Base-by-base conservation (phyloP, 1,140 invertebrate genomes). In the Chironomus striatipennis region DNA sequence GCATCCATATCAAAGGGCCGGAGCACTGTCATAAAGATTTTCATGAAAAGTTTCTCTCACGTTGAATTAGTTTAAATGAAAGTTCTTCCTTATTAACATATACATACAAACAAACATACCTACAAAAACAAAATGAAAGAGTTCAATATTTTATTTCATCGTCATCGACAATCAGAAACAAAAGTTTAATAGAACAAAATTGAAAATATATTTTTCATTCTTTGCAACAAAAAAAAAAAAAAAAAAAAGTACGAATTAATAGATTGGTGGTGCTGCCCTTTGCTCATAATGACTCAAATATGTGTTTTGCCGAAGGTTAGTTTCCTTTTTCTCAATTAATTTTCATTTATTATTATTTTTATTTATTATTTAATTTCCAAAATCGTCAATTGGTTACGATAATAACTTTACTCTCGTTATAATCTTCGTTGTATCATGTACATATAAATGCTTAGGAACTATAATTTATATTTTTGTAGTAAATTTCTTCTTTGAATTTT, bases 1-100 rank as follows among this genome's bases (percentile, higher is more conserved):
- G 85, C 93, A 95, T 89, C 93, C 93, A 85, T 95, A 95, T 88
- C 92, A 94, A 89, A 93, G 93, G 87, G 91, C 92, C 82, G 92
- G 90, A 84, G 90, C 91, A 85, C 88, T 90, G 83, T 90, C 89
- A 84, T 90, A 87, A 88, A 74, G 73, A 43, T 74, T 34, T 72
- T 70, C 65, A 21, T 21, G 17, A 67, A 70, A 70, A 70, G 10
- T 18, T 21, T 70, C 7, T 70, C 17, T 15, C 65, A 18, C 10
- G 9, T 57, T 57, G 18, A 70, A 70, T 17, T 10, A 17, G 65
- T 6, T 67, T 7, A 74, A 67, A 67, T 73, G 10, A 34, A 34
- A 17, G 73, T 74, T 57, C 34, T 74, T 57, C 42, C 15, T 42
- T 42, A 21, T 21, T 15, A 74, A 57, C 18, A 24, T 7, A 18